phyloP scores from a whole-genome alignment of 2,797 vertebrate genomes.

The Halcyon chelicuti region DNA sequence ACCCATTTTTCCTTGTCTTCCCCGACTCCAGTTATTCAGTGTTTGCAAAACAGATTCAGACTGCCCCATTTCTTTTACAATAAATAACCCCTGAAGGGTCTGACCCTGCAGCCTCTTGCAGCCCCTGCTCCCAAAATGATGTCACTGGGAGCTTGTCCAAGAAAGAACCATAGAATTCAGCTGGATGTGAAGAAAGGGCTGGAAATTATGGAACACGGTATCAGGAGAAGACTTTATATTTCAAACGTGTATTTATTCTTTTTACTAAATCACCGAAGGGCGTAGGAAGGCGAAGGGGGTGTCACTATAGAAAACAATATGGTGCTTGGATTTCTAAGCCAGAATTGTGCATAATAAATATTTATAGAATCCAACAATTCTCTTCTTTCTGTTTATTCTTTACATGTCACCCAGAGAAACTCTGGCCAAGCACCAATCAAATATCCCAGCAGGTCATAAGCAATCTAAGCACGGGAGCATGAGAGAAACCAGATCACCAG shows the following conservation, averaged over 20 bases:
- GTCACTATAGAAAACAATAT: slow-evolving; percentile 34
- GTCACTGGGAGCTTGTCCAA: background rate
- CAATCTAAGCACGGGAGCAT: background rate
- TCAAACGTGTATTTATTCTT: slow-evolving; percentile 11
- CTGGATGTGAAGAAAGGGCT: background rate
- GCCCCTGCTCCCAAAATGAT: background rate
- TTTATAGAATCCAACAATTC: slow-evolving; percentile 39
- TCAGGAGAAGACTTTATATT: background rate
- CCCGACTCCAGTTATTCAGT: background rate
- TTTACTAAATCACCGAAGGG: background rate
- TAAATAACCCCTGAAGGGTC: background rate
- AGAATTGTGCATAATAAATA: slow-evolving; percentile 25
- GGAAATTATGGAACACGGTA: background rate
- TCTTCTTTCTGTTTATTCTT: slow-evolving; percentile 56
- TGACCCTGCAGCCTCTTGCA: background rate
- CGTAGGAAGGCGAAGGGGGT: background rate
- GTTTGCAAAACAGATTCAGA: background rate
- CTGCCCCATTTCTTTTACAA: background rate
- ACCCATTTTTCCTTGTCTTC: background rate
- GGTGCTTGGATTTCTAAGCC: background rate
- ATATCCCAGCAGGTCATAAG: background rate
- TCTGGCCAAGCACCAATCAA: slow-evolving; percentile 14
- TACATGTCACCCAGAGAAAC: slow-evolving; percentile 21
- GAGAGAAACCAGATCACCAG: background rate
- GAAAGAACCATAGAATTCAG: background rate